Base-by-base conservation (phyloP, 2,113 vertebrate species). In the Eidolon helvum region DNA sequence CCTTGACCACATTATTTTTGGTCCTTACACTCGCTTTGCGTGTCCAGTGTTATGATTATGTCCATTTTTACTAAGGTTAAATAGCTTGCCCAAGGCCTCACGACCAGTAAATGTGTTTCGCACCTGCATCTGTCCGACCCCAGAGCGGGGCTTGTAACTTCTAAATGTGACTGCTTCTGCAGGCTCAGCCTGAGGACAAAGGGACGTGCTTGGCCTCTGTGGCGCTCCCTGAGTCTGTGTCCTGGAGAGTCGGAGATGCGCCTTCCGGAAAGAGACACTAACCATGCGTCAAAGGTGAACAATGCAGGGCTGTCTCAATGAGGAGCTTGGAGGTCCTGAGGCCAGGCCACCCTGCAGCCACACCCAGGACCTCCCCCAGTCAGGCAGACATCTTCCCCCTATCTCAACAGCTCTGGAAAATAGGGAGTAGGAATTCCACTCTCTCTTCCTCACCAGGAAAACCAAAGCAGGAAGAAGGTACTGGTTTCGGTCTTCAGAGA, bases 261-360 rank as follows among this genome's bases (percentile, higher is more conserved):
- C 55, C 35, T 48, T 61, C 84, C 61, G 22, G 66, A 65, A 69
- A 65, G 35, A 65, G 79, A 69, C 8, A 40, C 74, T 18, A 72
- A 14, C 33, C 33, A 21, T 0, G 14, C 18, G 22, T 22, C 10
- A 6, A 19, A n/a, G 18, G 38, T 22, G 28, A 75, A 78, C 0
- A 1, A 12, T 0, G 4, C 35, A 63, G n/a, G 11, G 35, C 53
- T 78, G 30, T 43, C 10, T 57, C 38, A 40, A 0, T 1, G 10
- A 28, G 15, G 79, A 50, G 50, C 40, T 30, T 65, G 43, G 24
- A 63, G 28, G 72, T 28, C 77, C 50, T 50, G 40, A 65, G 1
- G n/a, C 7, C 50, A 16, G n/a, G 74, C 15, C 22, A 77, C 45
- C 4, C 40, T 55, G 38, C 14, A 0, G 33, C 28, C 38, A 40